phyloP scores from a whole-genome alignment of 2,888 invertebrate species.

The Coenonympha arcania region DNA sequence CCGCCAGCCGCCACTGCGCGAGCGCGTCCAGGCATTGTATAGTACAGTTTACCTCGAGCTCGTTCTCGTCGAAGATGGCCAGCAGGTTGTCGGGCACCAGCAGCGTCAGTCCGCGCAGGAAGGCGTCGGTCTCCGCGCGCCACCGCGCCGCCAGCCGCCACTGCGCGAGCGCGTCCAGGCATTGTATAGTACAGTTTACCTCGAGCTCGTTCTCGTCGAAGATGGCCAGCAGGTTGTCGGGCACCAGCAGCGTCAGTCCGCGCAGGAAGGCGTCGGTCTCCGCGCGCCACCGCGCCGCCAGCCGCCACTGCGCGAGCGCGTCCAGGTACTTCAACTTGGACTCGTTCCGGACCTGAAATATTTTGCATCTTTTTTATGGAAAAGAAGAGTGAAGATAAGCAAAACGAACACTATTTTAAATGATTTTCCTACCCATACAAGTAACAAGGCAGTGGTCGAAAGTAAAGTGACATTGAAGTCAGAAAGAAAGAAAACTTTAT shows the following conservation, averaged over 20 bases:
- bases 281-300: conserved; percentile 85
- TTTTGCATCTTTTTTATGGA: no score
- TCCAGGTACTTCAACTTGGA: conserved; percentile 89
- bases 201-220: conserved; percentile 97
- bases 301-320: conserved; percentile 89
- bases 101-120: conserved; percentile 91
- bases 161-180: conserved; percentile 91
- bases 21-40: conserved; percentile 91
- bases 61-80: conserved; percentile 96
- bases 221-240: conserved; percentile 92
- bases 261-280: conserved; percentile 92
- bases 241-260: conserved; percentile 92
- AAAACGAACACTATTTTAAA: no score
- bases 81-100: conserved; percentile 93
- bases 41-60: conserved; percentile 85
- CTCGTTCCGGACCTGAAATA: conserved; percentile 78
- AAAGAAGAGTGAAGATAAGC: no score
- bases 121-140: conserved; percentile 88
- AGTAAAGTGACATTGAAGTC: no score
- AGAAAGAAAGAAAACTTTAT: no score
- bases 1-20: conserved; percentile 90
- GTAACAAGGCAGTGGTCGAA: no score
- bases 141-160: conserved; percentile 88
- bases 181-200: conserved; percentile 80
- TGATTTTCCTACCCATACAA: no score